Base-by-base conservation (phyloP, 2,113 vertebrate genomes). In the Callionymus lyra region DNA sequence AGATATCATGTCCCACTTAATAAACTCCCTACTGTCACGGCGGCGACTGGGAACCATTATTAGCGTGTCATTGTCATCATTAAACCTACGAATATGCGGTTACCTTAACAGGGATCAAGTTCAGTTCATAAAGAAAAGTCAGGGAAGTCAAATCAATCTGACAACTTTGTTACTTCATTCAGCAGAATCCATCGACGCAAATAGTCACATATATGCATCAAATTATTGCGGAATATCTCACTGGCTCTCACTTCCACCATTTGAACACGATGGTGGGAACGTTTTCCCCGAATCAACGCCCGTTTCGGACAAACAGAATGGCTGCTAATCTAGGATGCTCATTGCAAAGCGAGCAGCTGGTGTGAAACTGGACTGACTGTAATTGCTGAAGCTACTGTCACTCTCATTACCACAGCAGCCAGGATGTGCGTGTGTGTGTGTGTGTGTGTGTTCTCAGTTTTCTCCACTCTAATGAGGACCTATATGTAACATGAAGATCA, bases 41-140 rank as follows among this genome's bases (percentile, higher is more conserved):
- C 44, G 70, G 65, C 63, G 45, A 68, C 50, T 39, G 47, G 68
- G 53, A 71, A 59, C 58, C 65, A 66, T 76, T 70, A 74, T 66
- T 66, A 59, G 34, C 19, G 56, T 34, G 59, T 36, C 38, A 11
- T 45, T 64, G 63, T 68, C 65, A 61, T 76, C 68, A 70, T 81
- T 78, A 72, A 59, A 48, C 53, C 0, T 10, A 5, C 1, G 49
- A 42, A 44, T 27, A 27, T 27, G 8, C 21, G 21, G 21, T 27
- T 27, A 27, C 4, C 21, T 27, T 27, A 8, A 27, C 21, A 27
- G 21, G 21, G 21, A 27, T 27, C 21, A 27, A 27, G 21, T 27
- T 27, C 4, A 27, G 21, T 27, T 27, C 21, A n/a, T n/a, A n/a
- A n/a, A n/a, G n/a, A n/a, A n/a, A n/a, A n/a, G n/a, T n/a, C n/a